Conservation (phyloP, 2,888 invertebrate genomes). For the Diarsia mendica region DNA sequence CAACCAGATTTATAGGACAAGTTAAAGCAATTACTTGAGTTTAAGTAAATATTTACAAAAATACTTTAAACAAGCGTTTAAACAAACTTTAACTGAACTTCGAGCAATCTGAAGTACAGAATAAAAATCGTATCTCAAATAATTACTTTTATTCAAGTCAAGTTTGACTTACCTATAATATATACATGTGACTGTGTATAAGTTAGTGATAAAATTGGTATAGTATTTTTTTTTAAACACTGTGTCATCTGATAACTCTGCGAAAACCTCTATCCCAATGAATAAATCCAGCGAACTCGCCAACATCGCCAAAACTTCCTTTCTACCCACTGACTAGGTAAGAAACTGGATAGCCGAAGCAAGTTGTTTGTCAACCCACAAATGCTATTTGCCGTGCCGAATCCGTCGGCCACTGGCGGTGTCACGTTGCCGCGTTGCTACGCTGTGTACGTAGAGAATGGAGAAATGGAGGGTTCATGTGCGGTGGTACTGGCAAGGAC, state of each 20-base stretch:
- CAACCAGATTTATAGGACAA: too few species aligned
- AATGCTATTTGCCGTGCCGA: conserved; percentile 87
- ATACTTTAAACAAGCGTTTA: too few species aligned
- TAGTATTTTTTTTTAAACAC: neutral
- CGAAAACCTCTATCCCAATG: neutral
- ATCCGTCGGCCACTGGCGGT: conserved; percentile 86
- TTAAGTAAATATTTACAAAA: too few species aligned
- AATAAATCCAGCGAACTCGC: conserved; percentile 27
- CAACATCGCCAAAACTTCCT: conserved; percentile 25
- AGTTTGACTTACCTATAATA: too few species aligned
- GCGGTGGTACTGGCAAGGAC: neutral
- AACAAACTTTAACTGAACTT: too few species aligned
- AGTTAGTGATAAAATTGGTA: too few species aligned
- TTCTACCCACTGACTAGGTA: conserved; percentile 47
- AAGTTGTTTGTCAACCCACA: conserved; percentile 85
- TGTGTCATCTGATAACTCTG: neutral
- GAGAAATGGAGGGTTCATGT: conserved; percentile 15
- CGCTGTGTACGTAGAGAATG: conserved; percentile 12
- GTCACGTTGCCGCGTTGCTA: conserved; percentile 87
- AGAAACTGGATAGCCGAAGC: conserved; percentile 85
- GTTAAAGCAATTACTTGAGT: too few species aligned
- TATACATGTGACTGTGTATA: too few species aligned
- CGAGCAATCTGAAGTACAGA: too few species aligned
- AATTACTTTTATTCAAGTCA: too few species aligned
- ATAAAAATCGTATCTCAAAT: too few species aligned